Conservation (phyloP, 2,888 invertebrate genomes). For the Eumerus sabulonum region DNA sequence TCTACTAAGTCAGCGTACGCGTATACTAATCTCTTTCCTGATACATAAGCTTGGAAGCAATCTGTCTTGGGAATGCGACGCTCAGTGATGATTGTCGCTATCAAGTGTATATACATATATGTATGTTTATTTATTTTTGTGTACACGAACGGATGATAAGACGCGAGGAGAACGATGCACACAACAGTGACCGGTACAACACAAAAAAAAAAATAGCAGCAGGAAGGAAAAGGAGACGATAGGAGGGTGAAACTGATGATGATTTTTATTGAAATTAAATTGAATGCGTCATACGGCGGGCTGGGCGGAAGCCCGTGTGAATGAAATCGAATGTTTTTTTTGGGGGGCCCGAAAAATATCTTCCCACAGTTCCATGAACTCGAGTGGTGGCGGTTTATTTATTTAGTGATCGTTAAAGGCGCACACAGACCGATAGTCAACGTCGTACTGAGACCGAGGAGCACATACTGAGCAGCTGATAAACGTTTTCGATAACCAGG, state of each 20-base stretch:
- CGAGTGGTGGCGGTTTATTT: conserved; percentile 50
- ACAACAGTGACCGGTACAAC: conserved; percentile 4
- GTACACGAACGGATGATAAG: conserved; percentile 47
- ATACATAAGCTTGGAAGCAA: conserved; percentile 39
- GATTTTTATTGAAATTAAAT: conserved; percentile 53
- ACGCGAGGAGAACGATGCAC: conserved; percentile 37
- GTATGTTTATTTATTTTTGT: conserved; percentile 15
- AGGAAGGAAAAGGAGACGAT: too few species aligned
- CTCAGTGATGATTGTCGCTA: conserved; percentile 50
- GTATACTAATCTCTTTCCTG: conserved; percentile 54
- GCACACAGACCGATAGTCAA: conserved; percentile 38
- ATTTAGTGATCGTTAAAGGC: conserved; percentile 38
- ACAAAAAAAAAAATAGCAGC: too few species aligned
- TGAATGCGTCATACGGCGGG: conserved; percentile 58
- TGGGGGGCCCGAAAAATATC: conserved; percentile 45
- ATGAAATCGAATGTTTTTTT: conserved; percentile 40
- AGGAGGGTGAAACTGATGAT: conserved; percentile 15
- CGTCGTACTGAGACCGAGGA: conserved; percentile 39
- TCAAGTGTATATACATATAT: conserved; percentile 45
- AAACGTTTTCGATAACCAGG: conserved; percentile 42
- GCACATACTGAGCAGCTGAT: conserved; percentile 36
- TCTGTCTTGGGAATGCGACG: conserved; percentile 46
- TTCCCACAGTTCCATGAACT: conserved; percentile 67
- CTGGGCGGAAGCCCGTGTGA: conserved; percentile 50
- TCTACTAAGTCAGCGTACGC: background rate